Base-by-base conservation (phyloP, 2,797 vertebrate genomes). In the Cryptoblepharus egeriae region DNA sequence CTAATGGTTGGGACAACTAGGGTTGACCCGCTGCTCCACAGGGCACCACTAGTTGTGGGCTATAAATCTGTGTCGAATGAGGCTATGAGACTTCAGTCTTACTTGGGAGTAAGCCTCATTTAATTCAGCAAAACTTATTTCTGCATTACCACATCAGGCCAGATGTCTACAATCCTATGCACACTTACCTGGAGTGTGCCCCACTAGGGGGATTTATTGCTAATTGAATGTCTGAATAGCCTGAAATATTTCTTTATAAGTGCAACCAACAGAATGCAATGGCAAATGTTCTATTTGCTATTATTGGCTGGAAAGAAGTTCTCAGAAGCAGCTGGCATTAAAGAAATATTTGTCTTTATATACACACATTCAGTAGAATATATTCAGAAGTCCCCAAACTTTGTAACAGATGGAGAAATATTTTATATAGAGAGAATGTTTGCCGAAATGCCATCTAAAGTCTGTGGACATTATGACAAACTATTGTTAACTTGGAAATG, bases 361-460 rank as follows among this genome's bases (percentile, higher is more conserved):
- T 37, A 37, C 80, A 42, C 28, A 65, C 28, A 42, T 57, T 6
- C 37, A 57, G 42, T 24, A 39, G 63, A 60, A 58, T 74, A 67
- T 68, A 79, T 60, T 45, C 26, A 73, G 49, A 75, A 37, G 20
- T 61, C 60, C 30, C 39, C 72, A 68, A 73, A 73, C 12, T 55
- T 68, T 52, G n/a, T 52, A 79, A 79, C 42, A 69, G 52, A 75
- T 42, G 49, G n/a, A 8, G 52, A 75, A n/a, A 49, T 52, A 37
- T 77, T 82, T 57, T 58, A 72, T 20, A 4, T 61, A n/a, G 1
- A 13, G 1, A 13, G 77, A 80, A 84, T 55, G 71, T 90, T 89
- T 88, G 85, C 45, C 76, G 37, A 89, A 90, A 84, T 65, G n/a
- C 72, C 39, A 75, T 90, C 20, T 18, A 71, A 91, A 84, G 20